Evolutionary conservation across 2,797 vertebrate species (phyloP).

Genomic region (Schizothorax lantsangensis): DNA sequence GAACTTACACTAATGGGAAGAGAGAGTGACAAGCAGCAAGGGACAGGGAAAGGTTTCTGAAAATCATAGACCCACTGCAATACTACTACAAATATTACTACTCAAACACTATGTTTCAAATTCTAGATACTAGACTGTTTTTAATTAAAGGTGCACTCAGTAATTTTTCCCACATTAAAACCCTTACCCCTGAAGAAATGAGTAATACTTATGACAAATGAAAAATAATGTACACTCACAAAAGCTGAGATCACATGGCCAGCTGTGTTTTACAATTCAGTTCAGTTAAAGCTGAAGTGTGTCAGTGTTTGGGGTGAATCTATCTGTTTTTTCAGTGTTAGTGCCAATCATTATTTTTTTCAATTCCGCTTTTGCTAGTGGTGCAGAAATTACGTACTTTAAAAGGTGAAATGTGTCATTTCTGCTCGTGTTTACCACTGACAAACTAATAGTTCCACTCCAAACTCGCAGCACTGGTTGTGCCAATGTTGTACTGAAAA

Average conservation of each 20-base stretch:
- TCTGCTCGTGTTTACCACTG: background rate
- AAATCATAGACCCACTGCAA: background rate
- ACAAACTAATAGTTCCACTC: background rate
- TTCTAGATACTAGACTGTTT: background rate
- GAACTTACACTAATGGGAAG: background rate
- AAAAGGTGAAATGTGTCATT: background rate
- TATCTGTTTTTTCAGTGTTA: background rate
- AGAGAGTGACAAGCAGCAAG: background rate
- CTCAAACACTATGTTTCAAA: background rate
- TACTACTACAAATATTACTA: background rate
- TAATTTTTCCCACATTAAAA: background rate
- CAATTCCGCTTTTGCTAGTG: background rate
- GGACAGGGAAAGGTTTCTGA: background rate
- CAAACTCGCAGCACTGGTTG: background rate
- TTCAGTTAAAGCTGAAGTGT: background rate
- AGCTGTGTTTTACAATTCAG: background rate
- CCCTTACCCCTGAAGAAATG: background rate
- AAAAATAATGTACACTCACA: background rate
- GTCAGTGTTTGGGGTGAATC: background rate
- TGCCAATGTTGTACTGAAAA: background rate
- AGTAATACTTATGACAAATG: background rate
- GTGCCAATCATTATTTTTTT: background rate
- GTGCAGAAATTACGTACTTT: background rate
- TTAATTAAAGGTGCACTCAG: constrained; percentile 36
- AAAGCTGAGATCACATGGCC: background rate